Percentiles rank a stretch among this genome's conserved stretches.
These are phyloP conservation scores for Dryas iulia DNA, from an alignment of 1,140 invertebrate genomes.

Conservation along the genomic window DNA sequence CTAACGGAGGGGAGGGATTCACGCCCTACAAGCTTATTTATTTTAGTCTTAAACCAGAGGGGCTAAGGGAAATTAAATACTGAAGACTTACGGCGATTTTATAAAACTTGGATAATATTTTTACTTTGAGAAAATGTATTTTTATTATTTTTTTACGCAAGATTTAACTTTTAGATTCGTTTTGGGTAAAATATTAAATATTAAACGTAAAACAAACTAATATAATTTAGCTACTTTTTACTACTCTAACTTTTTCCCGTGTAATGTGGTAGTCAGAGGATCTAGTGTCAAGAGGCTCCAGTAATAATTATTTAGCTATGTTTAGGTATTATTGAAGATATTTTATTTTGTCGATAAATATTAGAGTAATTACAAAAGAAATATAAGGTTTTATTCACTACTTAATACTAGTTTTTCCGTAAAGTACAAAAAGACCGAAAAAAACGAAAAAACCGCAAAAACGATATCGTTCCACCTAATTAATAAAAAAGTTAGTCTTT, in stretches of 20 bases:
- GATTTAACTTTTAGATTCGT: not conserved
- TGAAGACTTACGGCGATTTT: conserved; percentile 19
- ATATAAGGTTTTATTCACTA: no score
- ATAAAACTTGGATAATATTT: conserved; percentile 19
- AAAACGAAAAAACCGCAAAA: not conserved
- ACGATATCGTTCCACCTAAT: not conserved
- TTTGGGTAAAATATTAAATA: not conserved
- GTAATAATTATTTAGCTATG: no score
- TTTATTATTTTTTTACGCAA: not conserved
- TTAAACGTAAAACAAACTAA: no score
- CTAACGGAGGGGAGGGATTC: conserved; percentile 49
- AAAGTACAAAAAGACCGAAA: not conserved
- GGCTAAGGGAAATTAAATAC: conserved; percentile 66
- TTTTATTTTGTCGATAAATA: no score
- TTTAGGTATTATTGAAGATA: no score
- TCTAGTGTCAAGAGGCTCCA: no score
- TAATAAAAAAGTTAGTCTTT: not conserved
- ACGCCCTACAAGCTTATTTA: conserved; percentile 64
- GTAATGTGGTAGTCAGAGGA: no score
- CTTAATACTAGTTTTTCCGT: not conserved
- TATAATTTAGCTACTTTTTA: no score
- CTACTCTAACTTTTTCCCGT: no score
- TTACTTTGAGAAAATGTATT: not conserved
- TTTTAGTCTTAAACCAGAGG: conserved; percentile 51
- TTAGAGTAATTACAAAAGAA: no score